Evolutionary conservation across 2,888 invertebrate genomes (phyloP), one percentile per base, ranked within the genome.

Genomic region (Muschampia plurimacula): DNA sequence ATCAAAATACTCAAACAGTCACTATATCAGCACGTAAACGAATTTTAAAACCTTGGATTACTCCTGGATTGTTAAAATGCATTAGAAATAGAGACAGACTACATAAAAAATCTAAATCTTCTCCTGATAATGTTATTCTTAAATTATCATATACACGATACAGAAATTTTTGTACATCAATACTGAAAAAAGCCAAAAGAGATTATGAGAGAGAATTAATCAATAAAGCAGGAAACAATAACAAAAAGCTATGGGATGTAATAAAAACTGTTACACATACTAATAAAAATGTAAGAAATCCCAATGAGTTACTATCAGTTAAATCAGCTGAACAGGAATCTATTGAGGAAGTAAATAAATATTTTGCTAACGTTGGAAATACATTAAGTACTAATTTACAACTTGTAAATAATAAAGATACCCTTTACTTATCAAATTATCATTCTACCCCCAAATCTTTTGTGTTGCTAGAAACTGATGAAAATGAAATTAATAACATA

Each of bases 331-430:
- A 60, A 32, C 59, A 60, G 28, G 59, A 60, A 9, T 60, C 59
- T 28, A 4, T 60, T 32, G 59, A 36, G 6, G 59, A 60, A 60
- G 36, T 60, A 12, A 60, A 60, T 32, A 60, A 60, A 12, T 60
- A 32, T 12, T 60, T 60, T 12, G 28, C 28, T 7, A 60, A 32
- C 28, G 8, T 60, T 1, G 59, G 59, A 7, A 22, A 22, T 5
- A 15, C 7, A 9, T 41, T 41, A 9, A 32, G 32, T 4, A 4
- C 32, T 4, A 32, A 32, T 32, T 32, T 32, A 32, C 32, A 32
- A 32, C 0, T 32, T 32, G 2, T 32, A 32, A 32, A 32, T 32
- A 32, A 4, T 32, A 32, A 32, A 32, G 32, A 32, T 32, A 32
- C 32, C 32, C 2, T 4, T 4, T 4, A 32, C 32, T 32, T 41